Base-by-base conservation (phyloP, 1,140 invertebrate genomes). In the Oryctes rhinoceros region DNA sequence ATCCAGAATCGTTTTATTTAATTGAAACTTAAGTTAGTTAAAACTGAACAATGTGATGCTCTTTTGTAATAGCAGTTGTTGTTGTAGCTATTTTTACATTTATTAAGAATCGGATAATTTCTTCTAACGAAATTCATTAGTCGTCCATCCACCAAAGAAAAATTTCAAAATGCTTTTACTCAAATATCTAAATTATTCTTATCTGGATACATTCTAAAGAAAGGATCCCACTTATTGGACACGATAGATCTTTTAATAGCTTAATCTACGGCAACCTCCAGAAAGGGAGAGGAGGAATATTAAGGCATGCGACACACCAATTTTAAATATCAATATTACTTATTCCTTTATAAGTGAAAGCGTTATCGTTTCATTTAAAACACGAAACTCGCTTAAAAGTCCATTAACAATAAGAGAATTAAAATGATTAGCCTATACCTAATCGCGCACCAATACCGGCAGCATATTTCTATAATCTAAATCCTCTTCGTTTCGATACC, bases 381-480 rank as follows among this genome's bases (percentile, higher is more conserved):
- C 49, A 15, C 49, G 11, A 67, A 67, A 67, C 18, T 67, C 65
- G 65, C 65, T 67, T 67, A 67, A 18, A 67, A 67, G 18, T 67
- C 65, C 65, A 67, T 67, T 67, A 67, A 67, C 65, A 67, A 67
- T 67, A 67, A 67, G 18, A 24, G 65, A 67, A 67, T 67, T 67
- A 67, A 67, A 67, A 10, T 20, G 65, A 67, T 67, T 13, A 15
- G 13, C 9, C 39, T 44, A 48, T 13, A 15, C n/a, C 13, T 15
- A 13, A 13, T 0, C 49, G 39, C 5, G 49, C 13, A 53, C 49
- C 13, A 53, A 15, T 13, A 44, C 39, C 39, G 39, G 39, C 39
- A 44, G 39, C n/a, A 53, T 53, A 53, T 53, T 53, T 53, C 49
- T 13, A 53, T 53, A 53, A 53, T 53, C 49, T 53, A 53, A 53